Evolutionary conservation across 2,888 invertebrate species (phyloP).

Genomic region (Nemapogon koenigi): DNA sequence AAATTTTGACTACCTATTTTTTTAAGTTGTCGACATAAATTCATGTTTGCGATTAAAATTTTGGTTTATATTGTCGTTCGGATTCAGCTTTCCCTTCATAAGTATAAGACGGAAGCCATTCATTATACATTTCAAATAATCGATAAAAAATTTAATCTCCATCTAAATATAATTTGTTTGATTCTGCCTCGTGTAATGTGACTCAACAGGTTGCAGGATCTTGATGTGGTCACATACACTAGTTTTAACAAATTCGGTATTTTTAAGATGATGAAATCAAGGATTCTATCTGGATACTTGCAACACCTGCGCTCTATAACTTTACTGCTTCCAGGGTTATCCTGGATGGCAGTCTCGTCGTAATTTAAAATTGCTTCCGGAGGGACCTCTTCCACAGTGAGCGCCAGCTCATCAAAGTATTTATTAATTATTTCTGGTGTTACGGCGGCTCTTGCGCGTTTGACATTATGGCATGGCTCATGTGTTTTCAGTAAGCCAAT

Average conservation of each 20-base stretch:
- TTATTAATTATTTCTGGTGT: constrained; percentile 6
- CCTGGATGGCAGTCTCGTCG: constrained; percentile 4
- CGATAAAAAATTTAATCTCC: background rate
- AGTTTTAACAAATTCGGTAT: background rate
- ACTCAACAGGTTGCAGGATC: background rate
- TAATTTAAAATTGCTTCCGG: constrained; percentile 5
- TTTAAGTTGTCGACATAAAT: too few relatives aligned
- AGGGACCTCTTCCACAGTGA: background rate
- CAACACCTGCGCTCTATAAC: constrained; percentile 5
- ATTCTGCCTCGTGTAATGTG: background rate
- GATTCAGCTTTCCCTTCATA: background rate
- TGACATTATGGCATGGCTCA: constrained; percentile 1
- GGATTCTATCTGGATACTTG: constrained; percentile 8
- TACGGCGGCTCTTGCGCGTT: constrained; percentile 13
- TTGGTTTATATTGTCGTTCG: background rate
- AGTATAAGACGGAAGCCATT: background rate
- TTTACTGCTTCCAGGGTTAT: constrained; percentile 4
- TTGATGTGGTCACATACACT: background rate
- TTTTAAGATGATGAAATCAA: too few relatives aligned
- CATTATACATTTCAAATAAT: background rate
- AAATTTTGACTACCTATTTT: too few relatives aligned
- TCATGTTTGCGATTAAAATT: too few relatives aligned
- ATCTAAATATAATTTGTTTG: background rate
- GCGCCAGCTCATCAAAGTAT: constrained; percentile 3
- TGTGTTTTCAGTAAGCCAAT: background rate